Evolutionary conservation across 2,888 invertebrate genomes (phyloP), one percentile per base, ranked within the genome.

Genomic region (Agapostemon virescens): DNA sequence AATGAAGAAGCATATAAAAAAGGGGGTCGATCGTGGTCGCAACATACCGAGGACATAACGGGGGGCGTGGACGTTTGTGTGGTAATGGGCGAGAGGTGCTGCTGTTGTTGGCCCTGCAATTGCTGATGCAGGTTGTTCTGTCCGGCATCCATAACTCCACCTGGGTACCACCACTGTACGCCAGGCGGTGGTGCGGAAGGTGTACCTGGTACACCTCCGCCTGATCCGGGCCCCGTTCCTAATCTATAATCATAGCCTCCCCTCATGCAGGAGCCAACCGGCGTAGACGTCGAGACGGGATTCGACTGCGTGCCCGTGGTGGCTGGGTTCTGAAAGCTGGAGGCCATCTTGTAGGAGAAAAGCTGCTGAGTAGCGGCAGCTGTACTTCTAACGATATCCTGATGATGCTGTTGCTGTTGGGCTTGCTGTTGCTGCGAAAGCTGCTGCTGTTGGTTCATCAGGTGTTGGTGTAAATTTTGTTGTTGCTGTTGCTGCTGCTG

Each of bases 281-380:
- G 94, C 88, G 95, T 94, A 89, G 94, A 94, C 86, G 95, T 94
- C 88, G 95, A 94, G 87, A 95, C 94, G 88, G 95, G 94, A 89
- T 93, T 94, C 93, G 94, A 95, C 93, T 93, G 95, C 91, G 93
- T 94, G 93, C 95, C 94, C 91, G 95, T 95, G 93, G 95, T 95
- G 93, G 94, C 94, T 89, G 95, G 95, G 93, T 95, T 95, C 90
- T 96, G 95, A 94, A 97, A 97, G 93, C 96, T 96, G 93, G 96
- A 96, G 90, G 96, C 96, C 96, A 97, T 97, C 95, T 97, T 97
- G 93, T 97, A 97, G 84, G 96, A 95, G 93, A 97, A 97, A 88
- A 97, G 94, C 93, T 97, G 97, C 92, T 96, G 96, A 87, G 95
- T 94, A 84, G 94, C 94, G 83, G 94, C 93, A 68, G 95, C 94